Conservation (phyloP, 2,113 vertebrate genomes). For the Coturnix japonica region DNA sequence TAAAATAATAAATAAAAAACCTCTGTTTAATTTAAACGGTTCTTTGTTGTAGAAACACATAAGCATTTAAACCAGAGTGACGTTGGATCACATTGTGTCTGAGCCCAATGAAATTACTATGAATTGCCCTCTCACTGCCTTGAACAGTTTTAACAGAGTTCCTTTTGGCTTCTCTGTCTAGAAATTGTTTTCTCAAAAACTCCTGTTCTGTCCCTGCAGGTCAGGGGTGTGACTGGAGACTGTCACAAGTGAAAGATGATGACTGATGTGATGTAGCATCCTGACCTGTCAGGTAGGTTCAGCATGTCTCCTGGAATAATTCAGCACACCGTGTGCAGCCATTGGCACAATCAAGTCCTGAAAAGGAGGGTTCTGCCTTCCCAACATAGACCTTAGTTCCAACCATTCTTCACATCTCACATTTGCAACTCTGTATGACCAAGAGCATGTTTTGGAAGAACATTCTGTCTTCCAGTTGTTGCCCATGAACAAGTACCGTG, state of each 20-base stretch:
- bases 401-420: not conserved
- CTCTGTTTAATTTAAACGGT: not conserved
- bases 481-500: not conserved
- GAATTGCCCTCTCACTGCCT: not conserved
- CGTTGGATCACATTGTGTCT: not conserved
- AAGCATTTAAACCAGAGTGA: not conserved
- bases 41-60: not conserved
- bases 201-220: not conserved
- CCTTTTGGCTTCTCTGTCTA: not conserved
- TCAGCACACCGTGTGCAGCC: not conserved
- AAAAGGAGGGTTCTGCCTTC: not conserved
- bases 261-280: not conserved
- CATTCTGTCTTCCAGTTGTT: not conserved
- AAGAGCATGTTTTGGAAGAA: not conserved
- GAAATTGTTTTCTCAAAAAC: not conserved
- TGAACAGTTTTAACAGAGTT: not conserved
- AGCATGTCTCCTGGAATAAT: not conserved
- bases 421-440: not conserved
- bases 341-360: not conserved
- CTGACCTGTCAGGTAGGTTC: not conserved
- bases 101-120: not conserved
- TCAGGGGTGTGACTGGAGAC: not conserved
- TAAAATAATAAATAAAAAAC: too few relatives aligned
- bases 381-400: not conserved
- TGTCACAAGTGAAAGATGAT: not conserved